Evolutionary conservation across 2,888 invertebrate species (phyloP).

Genomic region (Xylota sylvarum): DNA sequence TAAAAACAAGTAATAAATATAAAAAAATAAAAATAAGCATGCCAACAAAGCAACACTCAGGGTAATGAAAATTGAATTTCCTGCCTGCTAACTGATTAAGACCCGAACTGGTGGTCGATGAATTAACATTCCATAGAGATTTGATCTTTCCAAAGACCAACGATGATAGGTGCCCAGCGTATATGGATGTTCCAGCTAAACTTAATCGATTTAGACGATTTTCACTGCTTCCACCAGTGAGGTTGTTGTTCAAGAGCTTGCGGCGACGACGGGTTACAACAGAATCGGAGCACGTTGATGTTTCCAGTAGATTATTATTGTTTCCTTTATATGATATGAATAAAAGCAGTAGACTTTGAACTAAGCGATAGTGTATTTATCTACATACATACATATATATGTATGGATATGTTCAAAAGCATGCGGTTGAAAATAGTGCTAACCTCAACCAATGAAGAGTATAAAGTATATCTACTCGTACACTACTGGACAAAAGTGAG

Average conservation of each 20-base stretch:
- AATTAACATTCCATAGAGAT: conserved; percentile 93
- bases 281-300: conserved; percentile 84
- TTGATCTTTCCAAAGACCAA: conserved; percentile 94
- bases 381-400: conserved; percentile 1
- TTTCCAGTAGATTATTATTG: conserved; percentile 83
- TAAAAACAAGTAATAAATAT: conserved; percentile 22
- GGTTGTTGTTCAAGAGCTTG: conserved; percentile 82
- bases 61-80: conserved; percentile 79
- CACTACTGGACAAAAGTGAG: conserved; percentile 38
- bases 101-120: conserved; percentile 90
- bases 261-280: conserved; percentile 83
- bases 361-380: conserved; percentile 41
- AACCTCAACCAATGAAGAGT: conserved; percentile 14
- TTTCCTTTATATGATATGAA: conserved; percentile 78
- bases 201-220: conserved; percentile 84
- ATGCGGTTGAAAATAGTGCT: conserved; percentile 16
- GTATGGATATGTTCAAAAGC: neutral
- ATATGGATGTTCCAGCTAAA: conserved; percentile 84
- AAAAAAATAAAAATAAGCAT: conserved; percentile 40
- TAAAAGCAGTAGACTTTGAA: conserved; percentile 52
- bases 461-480: neutral
- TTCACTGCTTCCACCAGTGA: conserved; percentile 81
- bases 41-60: conserved; percentile 54
- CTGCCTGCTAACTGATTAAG: conserved; percentile 93
- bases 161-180: conserved; percentile 83